A percentile compares a stretch with the other conserved stretches of the same genome.
phyloP scores from a whole-genome alignment of 2,888 invertebrate genomes.

The Napeogenes inachia region DNA sequence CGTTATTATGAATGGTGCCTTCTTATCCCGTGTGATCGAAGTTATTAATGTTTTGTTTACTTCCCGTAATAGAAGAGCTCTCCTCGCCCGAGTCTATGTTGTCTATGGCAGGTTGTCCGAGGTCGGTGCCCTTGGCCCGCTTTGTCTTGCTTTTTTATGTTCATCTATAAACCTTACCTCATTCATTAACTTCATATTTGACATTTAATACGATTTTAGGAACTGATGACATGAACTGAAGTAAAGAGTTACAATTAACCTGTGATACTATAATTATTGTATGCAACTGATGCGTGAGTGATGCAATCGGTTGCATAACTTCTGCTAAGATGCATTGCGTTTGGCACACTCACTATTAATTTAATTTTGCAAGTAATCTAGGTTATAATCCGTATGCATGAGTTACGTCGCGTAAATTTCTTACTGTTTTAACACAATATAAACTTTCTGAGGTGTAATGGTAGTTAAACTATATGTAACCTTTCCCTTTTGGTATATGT shows the following conservation, averaged over 20 bases:
- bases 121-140: conserved; percentile 58
- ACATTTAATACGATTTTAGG: no score
- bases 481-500: no score
- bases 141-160: conserved; percentile 10
- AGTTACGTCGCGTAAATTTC: neutral
- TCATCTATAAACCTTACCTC: no score
- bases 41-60: conserved; percentile 26
- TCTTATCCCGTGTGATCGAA: no score
- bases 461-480: no score
- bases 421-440: conserved; percentile 6
- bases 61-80: conserved; percentile 27
- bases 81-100: conserved; percentile 12
- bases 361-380: conserved; percentile 16
- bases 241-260: neutral
- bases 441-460: neutral
- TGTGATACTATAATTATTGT: neutral
- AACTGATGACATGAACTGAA: neutral
- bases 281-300: conserved; percentile 11
- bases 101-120: conserved; percentile 37
- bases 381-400: conserved; percentile 10
- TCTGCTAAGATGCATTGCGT: conserved; percentile 17
- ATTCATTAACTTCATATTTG: neutral
- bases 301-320: conserved; percentile 22
- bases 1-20: no score
- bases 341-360: conserved; percentile 10